Evolutionary conservation across 1,140 invertebrate species (phyloP).

Genomic region (Solen grandis): DNA sequence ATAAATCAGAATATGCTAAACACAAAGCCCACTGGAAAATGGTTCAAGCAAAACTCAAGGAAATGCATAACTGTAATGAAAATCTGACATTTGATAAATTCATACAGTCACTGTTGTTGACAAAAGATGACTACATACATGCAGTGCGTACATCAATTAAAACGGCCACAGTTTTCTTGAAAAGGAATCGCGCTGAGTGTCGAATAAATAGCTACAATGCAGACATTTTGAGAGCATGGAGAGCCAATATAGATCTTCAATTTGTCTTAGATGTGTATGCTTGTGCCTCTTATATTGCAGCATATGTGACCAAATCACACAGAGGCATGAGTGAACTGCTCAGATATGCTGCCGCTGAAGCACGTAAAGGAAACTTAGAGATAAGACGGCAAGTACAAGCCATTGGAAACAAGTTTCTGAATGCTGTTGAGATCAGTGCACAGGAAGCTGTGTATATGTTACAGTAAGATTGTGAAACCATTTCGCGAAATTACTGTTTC

Average conservation of each 20-base stretch:
- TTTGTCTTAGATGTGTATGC: slow-evolving; percentile 35
- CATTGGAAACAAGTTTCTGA: slow-evolving; percentile 23
- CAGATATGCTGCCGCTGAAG: slow-evolving; percentile 7
- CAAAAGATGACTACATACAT: slow-evolving; percentile 1
- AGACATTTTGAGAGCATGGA: slow-evolving; percentile 1
- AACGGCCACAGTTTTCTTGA: slow-evolving; percentile 2
- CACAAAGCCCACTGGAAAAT: no score
- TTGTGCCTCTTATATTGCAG: slow-evolving; percentile 7
- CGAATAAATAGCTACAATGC: slow-evolving; percentile 14
- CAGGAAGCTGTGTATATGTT: no score
- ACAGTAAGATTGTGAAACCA: no score
- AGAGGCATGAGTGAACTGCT: slow-evolving; percentile 22
- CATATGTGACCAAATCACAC: slow-evolving; percentile 19
- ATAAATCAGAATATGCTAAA: no score
- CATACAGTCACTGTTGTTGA: background rate
- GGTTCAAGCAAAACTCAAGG: no score
- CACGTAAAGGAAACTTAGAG: background rate
- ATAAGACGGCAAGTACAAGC: background rate
- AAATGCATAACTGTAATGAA: background rate
- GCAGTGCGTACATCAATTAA: background rate
- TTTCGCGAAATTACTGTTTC: no score
- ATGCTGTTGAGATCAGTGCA: slow-evolving; percentile 26
- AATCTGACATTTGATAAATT: slow-evolving; percentile 1
- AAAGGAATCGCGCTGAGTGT: background rate
- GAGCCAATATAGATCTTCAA: slow-evolving; percentile 9